phyloP scores from a whole-genome alignment of 1,140 invertebrate species.

The Caerostris extrusa region DNA sequence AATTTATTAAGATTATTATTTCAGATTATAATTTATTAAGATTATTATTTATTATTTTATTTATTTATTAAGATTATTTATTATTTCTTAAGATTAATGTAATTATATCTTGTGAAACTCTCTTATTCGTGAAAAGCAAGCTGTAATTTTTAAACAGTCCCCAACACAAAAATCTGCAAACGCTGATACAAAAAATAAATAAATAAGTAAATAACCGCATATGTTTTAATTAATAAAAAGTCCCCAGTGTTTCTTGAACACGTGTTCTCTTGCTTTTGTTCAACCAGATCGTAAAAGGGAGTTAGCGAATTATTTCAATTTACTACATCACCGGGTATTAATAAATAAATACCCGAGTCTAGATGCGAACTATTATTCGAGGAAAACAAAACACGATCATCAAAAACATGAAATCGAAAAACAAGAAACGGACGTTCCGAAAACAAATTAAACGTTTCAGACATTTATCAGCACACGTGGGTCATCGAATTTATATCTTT shows the following conservation, averaged over 20 bases:
- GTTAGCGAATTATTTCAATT: constrained; percentile 21
- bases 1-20: too few relatives aligned
- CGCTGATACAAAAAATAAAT: not conserved
- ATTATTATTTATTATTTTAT: too few relatives aligned
- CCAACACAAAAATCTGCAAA: not conserved
- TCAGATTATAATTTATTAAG: too few relatives aligned
- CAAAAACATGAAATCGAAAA: too few relatives aligned
- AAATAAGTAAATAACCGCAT: not conserved
- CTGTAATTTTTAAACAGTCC: not conserved
- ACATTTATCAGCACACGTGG: too few relatives aligned
- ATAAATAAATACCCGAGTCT: not conserved
- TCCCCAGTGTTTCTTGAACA: not conserved
- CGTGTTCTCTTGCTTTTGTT: not conserved
- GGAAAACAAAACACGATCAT: not conserved
- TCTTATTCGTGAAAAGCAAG: not conserved
- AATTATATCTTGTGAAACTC: not conserved
- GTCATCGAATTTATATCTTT: too few relatives aligned
- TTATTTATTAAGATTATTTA: too few relatives aligned
- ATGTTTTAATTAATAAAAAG: not conserved
- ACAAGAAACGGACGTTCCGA: too few relatives aligned
- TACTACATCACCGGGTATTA: constrained; percentile 18
- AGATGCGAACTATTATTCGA: not conserved
- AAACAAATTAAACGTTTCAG: too few relatives aligned
- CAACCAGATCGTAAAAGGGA: not conserved
- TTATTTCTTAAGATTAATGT: too few relatives aligned